These are phyloP conservation scores for Globia sparganii DNA, from an alignment of 2,888 invertebrate species.

Conservation along the genomic window DNA sequence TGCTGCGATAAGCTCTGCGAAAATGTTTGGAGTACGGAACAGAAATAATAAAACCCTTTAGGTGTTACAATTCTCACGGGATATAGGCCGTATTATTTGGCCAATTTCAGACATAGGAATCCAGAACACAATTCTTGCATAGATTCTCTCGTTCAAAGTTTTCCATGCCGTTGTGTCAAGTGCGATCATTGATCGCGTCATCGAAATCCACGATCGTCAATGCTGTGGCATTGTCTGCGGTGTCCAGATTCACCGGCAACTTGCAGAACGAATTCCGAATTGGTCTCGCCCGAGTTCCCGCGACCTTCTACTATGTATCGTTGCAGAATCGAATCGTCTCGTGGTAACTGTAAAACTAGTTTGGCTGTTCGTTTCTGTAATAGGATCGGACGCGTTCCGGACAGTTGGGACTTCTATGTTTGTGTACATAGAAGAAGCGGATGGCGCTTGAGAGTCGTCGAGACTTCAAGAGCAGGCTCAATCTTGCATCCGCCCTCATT, in stretches of 20 bases:
- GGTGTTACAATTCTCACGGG: constrained; percentile 53
- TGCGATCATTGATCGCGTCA: constrained; percentile 63
- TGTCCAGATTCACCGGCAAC: constrained; percentile 59
- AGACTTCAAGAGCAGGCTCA: constrained; percentile 64
- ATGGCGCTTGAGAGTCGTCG: constrained; percentile 61
- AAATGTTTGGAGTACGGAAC: constrained; percentile 58
- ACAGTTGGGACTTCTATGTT: constrained; percentile 74
- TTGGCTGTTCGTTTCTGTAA: constrained; percentile 83
- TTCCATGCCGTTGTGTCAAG: constrained; percentile 44
- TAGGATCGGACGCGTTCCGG: constrained; percentile 82
- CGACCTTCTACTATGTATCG: constrained; percentile 85
- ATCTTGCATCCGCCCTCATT: constrained; percentile 71
- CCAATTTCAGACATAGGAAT: constrained; percentile 17
- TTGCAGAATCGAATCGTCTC: constrained; percentile 84
- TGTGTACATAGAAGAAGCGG: constrained; percentile 63
- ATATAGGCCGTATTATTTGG: constrained; percentile 21
- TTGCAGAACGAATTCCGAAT: constrained; percentile 82
- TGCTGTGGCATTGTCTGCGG: constrained; percentile 50
- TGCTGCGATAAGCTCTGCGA: constrained; percentile 54
- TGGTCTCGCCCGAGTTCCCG: constrained; percentile 81
- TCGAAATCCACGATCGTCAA: constrained; percentile 53
- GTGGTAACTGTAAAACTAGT: constrained; percentile 88
- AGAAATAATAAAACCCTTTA: constrained; percentile 41
- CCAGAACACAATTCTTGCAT: not conserved
- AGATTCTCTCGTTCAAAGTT: not conserved